These are phyloP conservation scores for Agrotis exclamationis DNA, from an alignment of 2,888 invertebrate species.

Conservation along the genomic window DNA sequence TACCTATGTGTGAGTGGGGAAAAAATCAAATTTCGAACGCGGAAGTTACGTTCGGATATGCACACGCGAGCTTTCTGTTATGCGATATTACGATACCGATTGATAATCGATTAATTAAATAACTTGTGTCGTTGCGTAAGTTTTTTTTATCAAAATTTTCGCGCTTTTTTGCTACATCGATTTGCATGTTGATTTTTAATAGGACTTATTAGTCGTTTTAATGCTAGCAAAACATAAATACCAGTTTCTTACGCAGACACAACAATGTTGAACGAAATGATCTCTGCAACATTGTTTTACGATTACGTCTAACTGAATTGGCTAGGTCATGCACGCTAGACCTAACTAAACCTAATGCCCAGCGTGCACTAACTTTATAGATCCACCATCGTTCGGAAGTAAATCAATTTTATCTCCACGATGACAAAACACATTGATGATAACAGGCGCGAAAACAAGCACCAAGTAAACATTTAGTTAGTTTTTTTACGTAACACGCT, in stretches of 20 bases:
- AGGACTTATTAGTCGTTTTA: neutral
- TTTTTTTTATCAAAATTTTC: constrained; percentile 15
- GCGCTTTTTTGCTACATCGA: constrained; percentile 26
- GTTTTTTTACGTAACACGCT: constrained; percentile 77
- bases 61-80: constrained; percentile 72
- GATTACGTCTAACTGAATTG: constrained; percentile 17
- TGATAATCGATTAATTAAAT: constrained; percentile 62
- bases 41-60: constrained; percentile 75
- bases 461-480: constrained; percentile 71
- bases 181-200: constrained; percentile 7
- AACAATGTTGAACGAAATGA: constrained; percentile 19
- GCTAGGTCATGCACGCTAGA: constrained; percentile 51
- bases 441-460: constrained; percentile 73
- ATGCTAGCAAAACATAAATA: neutral
- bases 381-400: constrained; percentile 62
- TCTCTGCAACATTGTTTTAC: constrained; percentile 22
- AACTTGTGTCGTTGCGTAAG: constrained; percentile 58
- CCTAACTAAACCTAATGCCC: constrained; percentile 14
- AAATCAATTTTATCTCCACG: constrained; percentile 69
- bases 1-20: constrained; percentile 66
- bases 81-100: constrained; percentile 64
- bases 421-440: constrained; percentile 72
- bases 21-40: constrained; percentile 73
- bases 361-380: constrained; percentile 8
- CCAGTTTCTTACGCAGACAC: neutral